phyloP scores from a whole-genome alignment of 2,797 vertebrate species.

The Pyrocephalus nanus region DNA sequence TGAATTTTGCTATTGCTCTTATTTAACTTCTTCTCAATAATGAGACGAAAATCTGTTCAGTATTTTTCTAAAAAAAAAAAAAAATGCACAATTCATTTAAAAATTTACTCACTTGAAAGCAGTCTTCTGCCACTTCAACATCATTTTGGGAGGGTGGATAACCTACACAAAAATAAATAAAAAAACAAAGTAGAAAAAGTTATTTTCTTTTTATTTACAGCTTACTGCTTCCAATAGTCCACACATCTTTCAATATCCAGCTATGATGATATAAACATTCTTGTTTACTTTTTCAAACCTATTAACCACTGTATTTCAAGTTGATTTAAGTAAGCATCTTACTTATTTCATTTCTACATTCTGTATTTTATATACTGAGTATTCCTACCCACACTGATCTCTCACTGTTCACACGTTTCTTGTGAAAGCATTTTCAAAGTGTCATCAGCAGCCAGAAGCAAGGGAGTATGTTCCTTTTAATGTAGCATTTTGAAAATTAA shows the following conservation, averaged over 20 bases:
- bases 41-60: not conserved
- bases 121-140: slow-evolving; percentile 84
- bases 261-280: not conserved
- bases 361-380: not conserved
- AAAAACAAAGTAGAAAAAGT: not conserved
- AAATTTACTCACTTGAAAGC: slow-evolving; percentile 86
- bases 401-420: not conserved
- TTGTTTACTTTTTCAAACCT: not conserved
- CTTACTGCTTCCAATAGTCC: not conserved
- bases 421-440: not conserved
- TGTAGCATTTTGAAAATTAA: slow-evolving; percentile 4
- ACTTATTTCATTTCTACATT: not conserved
- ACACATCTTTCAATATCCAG: not conserved
- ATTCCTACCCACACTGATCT: not conserved
- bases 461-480: not conserved
- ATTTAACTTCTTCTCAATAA: not conserved
- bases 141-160: slow-evolving; percentile 85
- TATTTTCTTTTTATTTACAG: not conserved
- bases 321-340: not conserved
- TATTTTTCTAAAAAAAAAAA: not conserved
- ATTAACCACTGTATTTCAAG: not conserved
- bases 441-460: not conserved
- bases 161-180: slow-evolving; percentile 74
- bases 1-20: not conserved
- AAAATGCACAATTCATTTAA: not conserved